Conservation (phyloP, 2,797 vertebrate genomes). For the Sebastes paucispinis region DNA sequence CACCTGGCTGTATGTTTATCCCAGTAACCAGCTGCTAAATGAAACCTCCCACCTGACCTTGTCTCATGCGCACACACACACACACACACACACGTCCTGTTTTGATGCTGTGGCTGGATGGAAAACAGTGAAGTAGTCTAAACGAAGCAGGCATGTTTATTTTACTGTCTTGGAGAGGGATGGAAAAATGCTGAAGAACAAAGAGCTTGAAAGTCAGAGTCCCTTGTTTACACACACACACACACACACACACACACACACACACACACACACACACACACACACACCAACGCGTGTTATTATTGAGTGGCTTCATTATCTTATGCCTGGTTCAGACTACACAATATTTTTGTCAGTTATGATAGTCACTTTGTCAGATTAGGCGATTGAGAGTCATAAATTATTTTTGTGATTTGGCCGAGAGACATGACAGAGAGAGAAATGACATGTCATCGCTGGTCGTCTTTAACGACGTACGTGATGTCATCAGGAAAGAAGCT, state of each 20-base stretch:
- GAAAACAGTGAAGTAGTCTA: constrained; percentile 54
- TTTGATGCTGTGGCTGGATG: constrained; percentile 48
- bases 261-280: not conserved
- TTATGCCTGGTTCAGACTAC: not conserved
- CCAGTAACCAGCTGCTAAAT: constrained; percentile 46
- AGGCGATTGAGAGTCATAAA: no score
- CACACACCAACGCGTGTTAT: not conserved
- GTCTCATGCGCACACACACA: not conserved
- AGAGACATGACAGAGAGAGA: no score
- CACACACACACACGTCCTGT: constrained; percentile 46
- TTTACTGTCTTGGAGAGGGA: constrained; percentile 48
- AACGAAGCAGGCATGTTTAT: constrained; percentile 48
- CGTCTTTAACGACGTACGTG: no score
- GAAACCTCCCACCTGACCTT: constrained; percentile 40
- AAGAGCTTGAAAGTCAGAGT: constrained; percentile 37
- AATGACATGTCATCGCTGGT: no score
- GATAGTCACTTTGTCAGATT: no score
- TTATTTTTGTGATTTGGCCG: no score
- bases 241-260: not conserved
- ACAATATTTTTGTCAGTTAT: no score
- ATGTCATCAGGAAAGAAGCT: no score
- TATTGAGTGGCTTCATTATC: not conserved
- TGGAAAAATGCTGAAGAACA: constrained; percentile 55
- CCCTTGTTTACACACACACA: not conserved
- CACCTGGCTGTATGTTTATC: constrained; percentile 46